Evolutionary conservation across 2,797 vertebrate species (phyloP), one percentile per base, ranked within the genome.

Genomic region (Danio aesculapii): DNA sequence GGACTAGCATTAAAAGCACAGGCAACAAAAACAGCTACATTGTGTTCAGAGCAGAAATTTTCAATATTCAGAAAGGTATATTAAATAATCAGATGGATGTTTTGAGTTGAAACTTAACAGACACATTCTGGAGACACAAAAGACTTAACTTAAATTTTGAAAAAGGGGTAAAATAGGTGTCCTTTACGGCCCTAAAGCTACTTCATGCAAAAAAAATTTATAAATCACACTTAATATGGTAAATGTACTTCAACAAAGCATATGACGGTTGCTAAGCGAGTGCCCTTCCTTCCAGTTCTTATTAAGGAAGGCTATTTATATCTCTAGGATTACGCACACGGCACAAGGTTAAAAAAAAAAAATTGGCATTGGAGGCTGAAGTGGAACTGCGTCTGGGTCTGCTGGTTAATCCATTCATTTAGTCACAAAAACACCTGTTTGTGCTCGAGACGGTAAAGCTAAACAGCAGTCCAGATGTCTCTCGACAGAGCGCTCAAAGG

Each of bases 401-500:
- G 57, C 68, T 67, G 44, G 52, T 79, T 72, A 62, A 79, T 71
- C 68, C 77, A 79, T 79, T 63, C 13, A 53, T 63, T 79, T 55
- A 79, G 77, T 49, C 44, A 67, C 69, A 81, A 81, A 81, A 80
- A 73, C 78, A 72, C 78, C 78, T 72, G 78, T 66, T 80, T 80
- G 50, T 80, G 50, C 30, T 79, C 3, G 19, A 79, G 77, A 79
- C 66, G 16, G 68, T 39, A 55, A 73, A 67, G 59, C 66, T 66
- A 73, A 81, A 81, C 79, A 74, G 52, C 43, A 55, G 61, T 81
- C 79, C 79, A 81, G 61, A 81, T 80, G 70, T 80, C 78, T 81
- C 68, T 64, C 41, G 72, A 68, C 72, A 62, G 73, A 69, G 50
- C 5, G 6, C 66, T 79, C 77, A 70, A 61, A 61, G 66, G 8